These are phyloP conservation scores for Malurus elegans DNA, from an alignment of 2,113 vertebrate genomes.

Conservation along the genomic window DNA sequence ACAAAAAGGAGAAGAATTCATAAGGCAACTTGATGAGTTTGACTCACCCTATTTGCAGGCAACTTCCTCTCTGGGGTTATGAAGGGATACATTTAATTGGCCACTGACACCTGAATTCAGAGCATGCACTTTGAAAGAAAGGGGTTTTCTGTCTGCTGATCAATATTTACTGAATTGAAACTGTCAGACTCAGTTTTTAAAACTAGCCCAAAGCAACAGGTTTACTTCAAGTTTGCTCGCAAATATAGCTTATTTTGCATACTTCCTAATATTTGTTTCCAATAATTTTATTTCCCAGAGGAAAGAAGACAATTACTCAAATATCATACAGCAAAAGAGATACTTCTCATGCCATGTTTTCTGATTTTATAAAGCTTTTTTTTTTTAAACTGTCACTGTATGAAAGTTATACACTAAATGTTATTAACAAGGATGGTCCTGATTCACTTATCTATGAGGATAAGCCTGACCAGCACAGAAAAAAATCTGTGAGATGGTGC, in stretches of 20 bases:
- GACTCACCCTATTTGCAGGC: neutral
- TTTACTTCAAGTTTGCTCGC: neutral
- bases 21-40: conserved; percentile 15
- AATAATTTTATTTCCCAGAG: neutral
- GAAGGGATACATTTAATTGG: neutral
- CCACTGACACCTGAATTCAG: neutral
- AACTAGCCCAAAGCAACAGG: neutral
- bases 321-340: neutral
- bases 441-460: neutral
- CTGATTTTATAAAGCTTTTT: neutral
- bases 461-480: neutral
- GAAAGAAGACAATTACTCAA: neutral
- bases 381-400: neutral
- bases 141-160: neutral
- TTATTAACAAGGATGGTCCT: neutral
- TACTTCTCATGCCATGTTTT: neutral
- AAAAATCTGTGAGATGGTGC: neutral
- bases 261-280: neutral
- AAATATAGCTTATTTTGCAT: neutral
- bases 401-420: neutral
- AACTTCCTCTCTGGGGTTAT: neutral
- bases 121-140: neutral
- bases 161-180: neutral
- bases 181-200: neutral
- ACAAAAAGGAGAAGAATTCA: neutral